Percentiles rank a stretch among this genome's conserved stretches.
These are phyloP conservation scores for Corbicula japonica DNA, from an alignment of 2,888 invertebrate species.

Conservation along the genomic window DNA sequence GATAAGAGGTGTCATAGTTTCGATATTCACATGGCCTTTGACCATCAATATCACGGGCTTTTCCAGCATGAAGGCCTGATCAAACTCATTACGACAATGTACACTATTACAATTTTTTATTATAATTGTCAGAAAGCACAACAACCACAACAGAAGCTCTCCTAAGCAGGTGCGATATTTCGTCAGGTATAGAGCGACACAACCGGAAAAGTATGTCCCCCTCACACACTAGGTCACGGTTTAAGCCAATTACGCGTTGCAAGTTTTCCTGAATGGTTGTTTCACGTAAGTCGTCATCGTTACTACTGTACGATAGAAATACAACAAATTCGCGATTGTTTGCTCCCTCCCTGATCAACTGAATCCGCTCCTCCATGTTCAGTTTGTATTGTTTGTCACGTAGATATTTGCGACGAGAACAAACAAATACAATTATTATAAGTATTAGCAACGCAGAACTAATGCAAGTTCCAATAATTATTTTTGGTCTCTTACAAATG, in stretches of 20 bases:
- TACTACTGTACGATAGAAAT: conserved; percentile 11
- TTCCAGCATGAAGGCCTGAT: neutral
- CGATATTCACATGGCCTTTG: conserved; percentile 11
- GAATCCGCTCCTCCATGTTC: conserved; percentile 1
- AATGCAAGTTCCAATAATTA: neutral
- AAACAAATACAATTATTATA: neutral
- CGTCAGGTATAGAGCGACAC: neutral
- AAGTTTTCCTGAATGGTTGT: conserved; percentile 4
- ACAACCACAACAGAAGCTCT: neutral
- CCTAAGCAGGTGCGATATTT: neutral
- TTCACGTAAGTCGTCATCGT: neutral
- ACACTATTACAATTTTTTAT: conserved; percentile 1
- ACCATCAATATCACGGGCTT: conserved; percentile 16
- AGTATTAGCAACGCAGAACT: neutral
- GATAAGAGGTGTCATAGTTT: conserved; percentile 8
- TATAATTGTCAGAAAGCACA: conserved; percentile 8
- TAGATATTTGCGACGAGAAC: neutral
- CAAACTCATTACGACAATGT: conserved; percentile 6
- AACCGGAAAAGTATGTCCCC: conserved; percentile 4
- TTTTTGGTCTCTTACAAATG: conserved; percentile 7
- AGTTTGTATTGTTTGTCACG: neutral
- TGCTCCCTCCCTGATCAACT: neutral
- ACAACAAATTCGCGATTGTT: neutral
- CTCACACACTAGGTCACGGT: conserved; percentile 12
- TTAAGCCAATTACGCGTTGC: neutral